These are phyloP conservation scores for Rhagophthalmus giganteus DNA, from an alignment of 2,888 invertebrate species.

Conservation along the genomic window DNA sequence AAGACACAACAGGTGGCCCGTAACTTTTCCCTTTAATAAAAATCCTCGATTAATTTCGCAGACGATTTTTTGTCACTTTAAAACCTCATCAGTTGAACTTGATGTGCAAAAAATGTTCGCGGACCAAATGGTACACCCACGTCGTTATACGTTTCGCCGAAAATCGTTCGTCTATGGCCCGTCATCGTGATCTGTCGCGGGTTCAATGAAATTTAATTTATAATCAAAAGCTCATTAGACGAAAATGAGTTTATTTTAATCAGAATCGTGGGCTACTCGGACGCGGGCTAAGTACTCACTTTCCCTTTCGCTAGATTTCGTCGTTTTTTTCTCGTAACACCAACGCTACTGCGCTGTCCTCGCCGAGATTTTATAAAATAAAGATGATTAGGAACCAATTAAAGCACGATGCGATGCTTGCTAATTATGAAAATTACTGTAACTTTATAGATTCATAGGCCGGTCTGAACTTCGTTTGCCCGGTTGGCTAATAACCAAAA, in stretches of 20 bases:
- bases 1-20: neutral
- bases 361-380: too few species aligned
- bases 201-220: slow-evolving; percentile 11
- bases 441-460: too few species aligned
- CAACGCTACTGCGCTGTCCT: too few species aligned
- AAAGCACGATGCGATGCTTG: too few species aligned
- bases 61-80: neutral
- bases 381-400: too few species aligned
- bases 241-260: slow-evolving; percentile 3
- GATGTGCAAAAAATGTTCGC: slow-evolving; percentile 5
- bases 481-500: too few species aligned
- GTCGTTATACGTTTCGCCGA: slow-evolving; percentile 2
- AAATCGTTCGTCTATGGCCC: slow-evolving; percentile 8
- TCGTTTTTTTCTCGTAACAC: too few species aligned
- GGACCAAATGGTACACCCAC: slow-evolving; percentile 8
- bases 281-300: slow-evolving; percentile 3
- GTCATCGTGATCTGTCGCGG: slow-evolving; percentile 3
- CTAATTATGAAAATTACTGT: too few species aligned
- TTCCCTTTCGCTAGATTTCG: too few species aligned
- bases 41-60: neutral
- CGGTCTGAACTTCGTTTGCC: too few species aligned
- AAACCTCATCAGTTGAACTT: slow-evolving; percentile 7
- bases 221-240: too few species aligned
- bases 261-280: slow-evolving; percentile 4
- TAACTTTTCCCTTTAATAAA: neutral